Evolutionary conservation across 2,113 vertebrate genomes (phyloP).

Genomic region (Megaceryle torquata): DNA sequence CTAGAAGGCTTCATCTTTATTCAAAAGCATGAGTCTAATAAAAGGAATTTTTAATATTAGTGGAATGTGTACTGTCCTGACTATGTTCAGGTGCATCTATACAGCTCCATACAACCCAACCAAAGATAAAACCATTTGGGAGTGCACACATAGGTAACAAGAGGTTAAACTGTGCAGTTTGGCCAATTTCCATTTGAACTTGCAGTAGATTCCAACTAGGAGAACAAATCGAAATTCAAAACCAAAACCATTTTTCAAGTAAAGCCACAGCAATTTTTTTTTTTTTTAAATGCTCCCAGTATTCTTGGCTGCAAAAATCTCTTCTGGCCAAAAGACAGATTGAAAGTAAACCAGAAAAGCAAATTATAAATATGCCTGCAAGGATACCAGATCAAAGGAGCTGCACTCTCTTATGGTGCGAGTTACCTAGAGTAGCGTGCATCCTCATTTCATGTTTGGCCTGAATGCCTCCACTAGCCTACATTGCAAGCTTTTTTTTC

Average conservation of each 20-base stretch:
- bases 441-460: background rate
- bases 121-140: background rate
- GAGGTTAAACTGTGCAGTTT: background rate
- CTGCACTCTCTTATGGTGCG: background rate
- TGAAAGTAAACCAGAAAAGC: slow-evolving; percentile 46
- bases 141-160: background rate
- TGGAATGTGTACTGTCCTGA: too few relatives aligned
- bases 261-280: slow-evolving; percentile 45
- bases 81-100: background rate
- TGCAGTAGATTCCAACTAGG: background rate
- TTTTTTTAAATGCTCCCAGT: slow-evolving; percentile 54
- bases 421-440: background rate
- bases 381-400: slow-evolving; percentile 40
- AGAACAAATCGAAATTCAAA: slow-evolving; percentile 51
- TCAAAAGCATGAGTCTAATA: background rate
- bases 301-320: slow-evolving; percentile 58
- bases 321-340: slow-evolving; percentile 51
- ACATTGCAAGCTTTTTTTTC: slow-evolving; percentile 32
- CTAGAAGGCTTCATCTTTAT: background rate
- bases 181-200: background rate
- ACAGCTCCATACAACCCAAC: background rate
- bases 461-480: slow-evolving; percentile 52
- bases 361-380: slow-evolving; percentile 45
- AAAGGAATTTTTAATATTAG: background rate
- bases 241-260: slow-evolving; percentile 60